These are phyloP conservation scores for Semotilus atromaculatus DNA, from an alignment of 2,797 vertebrate species.

Conservation along the genomic window DNA sequence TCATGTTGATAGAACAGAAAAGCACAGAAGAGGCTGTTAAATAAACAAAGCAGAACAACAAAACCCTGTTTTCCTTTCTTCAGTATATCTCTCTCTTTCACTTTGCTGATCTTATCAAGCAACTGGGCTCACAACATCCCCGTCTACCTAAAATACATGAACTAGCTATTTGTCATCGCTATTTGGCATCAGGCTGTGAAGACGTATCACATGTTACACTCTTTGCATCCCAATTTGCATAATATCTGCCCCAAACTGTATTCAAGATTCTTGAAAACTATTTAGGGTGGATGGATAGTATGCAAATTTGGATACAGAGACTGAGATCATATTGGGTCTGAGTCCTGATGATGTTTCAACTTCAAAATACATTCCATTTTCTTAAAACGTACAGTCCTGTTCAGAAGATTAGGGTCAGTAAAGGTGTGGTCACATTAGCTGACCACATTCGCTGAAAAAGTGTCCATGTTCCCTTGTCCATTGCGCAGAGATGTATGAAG, in stretches of 20 bases:
- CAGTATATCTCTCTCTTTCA: neutral
- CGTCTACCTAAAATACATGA: neutral
- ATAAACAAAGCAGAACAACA: slow-evolving; percentile 55
- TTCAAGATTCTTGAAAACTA: neutral
- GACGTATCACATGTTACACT: neutral
- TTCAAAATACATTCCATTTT: neutral
- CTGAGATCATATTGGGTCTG: neutral
- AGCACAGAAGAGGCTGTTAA: slow-evolving; percentile 75
- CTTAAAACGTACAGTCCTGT: neutral
- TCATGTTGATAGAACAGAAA: slow-evolving; percentile 68
- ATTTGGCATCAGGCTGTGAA: neutral
- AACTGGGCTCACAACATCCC: neutral
- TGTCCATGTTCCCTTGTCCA: no score
- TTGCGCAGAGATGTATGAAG: no score
- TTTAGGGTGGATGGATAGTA: neutral
- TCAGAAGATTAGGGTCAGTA: neutral
- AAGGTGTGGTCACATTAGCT: neutral
- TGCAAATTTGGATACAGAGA: neutral
- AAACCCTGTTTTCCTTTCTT: neutral
- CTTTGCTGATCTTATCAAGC: neutral
- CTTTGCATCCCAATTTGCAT: neutral
- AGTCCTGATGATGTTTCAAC: neutral
- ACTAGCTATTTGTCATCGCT: neutral
- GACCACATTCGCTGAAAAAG: no score
- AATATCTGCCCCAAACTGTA: neutral